phyloP scores from a whole-genome alignment of 2,888 invertebrate species.

The Pyrocoelia pectoralis region DNA sequence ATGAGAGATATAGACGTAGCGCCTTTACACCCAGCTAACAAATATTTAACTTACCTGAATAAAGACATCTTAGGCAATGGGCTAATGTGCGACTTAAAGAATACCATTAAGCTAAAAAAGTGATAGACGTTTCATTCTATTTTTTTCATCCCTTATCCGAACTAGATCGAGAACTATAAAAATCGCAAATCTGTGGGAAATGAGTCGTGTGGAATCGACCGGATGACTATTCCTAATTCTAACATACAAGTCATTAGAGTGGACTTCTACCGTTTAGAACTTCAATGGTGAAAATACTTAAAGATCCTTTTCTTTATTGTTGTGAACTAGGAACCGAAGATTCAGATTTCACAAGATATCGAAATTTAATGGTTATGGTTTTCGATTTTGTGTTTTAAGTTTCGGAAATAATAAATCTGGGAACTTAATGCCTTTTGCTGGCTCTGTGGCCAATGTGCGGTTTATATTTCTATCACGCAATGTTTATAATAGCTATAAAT shows the following conservation, averaged over 20 bases:
- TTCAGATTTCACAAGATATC: constrained; percentile 32
- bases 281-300: constrained; percentile 16
- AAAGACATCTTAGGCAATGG: constrained; percentile 38
- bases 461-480: not conserved
- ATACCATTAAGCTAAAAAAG: constrained; percentile 20
- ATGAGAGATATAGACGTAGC: constrained; percentile 30
- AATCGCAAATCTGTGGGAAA: too few species aligned
- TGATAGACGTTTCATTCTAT: not conserved
- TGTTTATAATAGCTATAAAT: not conserved
- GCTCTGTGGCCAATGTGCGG: not conserved
- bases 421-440: constrained; percentile 13
- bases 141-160: too few species aligned
- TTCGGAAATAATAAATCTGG: constrained; percentile 32
- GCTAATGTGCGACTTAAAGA: constrained; percentile 28
- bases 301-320: constrained; percentile 28
- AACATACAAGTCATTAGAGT: too few species aligned
- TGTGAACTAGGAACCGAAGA: constrained; percentile 26
- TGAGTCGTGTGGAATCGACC: too few species aligned
- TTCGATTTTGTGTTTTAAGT: constrained; percentile 26
- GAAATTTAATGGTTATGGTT: constrained; percentile 32
- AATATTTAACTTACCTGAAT: constrained; percentile 39
- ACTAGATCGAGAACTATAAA: too few species aligned
- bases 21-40: constrained; percentile 28
- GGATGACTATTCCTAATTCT: too few species aligned
- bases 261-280: constrained; percentile 4